Evolutionary conservation across 2,113 vertebrate genomes (phyloP).

Genomic region (Protobothrops mucrosquamatus): DNA sequence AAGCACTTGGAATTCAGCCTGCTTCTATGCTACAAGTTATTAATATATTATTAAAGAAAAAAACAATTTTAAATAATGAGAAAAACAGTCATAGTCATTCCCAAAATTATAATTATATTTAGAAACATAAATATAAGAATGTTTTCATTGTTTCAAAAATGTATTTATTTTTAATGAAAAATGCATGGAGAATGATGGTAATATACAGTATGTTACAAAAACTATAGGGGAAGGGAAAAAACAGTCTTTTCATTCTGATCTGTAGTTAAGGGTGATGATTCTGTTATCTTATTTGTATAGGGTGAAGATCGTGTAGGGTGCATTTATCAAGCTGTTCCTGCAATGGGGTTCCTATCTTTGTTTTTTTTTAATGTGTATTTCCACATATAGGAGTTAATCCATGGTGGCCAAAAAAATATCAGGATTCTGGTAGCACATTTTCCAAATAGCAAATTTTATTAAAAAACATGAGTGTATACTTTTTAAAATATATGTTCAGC

Average conservation of each 20-base stretch:
- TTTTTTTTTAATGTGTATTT: neutral
- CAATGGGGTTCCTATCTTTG: neutral
- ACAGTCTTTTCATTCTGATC: neutral
- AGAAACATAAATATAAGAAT: neutral
- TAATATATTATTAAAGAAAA: neutral
- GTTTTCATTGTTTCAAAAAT: neutral
- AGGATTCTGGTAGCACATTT: neutral
- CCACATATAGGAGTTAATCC: neutral
- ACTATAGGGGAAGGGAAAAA: neutral
- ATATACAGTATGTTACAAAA: neutral
- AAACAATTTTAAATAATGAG: neutral
- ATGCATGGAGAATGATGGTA: neutral
- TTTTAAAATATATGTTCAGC: neutral
- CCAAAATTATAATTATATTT: neutral
- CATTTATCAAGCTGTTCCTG: neutral
- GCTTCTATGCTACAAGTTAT: neutral
- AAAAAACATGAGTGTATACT: neutral
- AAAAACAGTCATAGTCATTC: neutral
- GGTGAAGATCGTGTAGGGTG: neutral
- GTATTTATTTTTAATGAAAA: neutral
- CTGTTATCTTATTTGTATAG: neutral
- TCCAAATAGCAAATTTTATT: neutral
- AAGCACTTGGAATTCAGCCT: neutral
- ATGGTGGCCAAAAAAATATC: neutral
- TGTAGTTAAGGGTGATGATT: neutral